Conservation (phyloP, 2,113 vertebrate species). For the Cololabis saira region DNA sequence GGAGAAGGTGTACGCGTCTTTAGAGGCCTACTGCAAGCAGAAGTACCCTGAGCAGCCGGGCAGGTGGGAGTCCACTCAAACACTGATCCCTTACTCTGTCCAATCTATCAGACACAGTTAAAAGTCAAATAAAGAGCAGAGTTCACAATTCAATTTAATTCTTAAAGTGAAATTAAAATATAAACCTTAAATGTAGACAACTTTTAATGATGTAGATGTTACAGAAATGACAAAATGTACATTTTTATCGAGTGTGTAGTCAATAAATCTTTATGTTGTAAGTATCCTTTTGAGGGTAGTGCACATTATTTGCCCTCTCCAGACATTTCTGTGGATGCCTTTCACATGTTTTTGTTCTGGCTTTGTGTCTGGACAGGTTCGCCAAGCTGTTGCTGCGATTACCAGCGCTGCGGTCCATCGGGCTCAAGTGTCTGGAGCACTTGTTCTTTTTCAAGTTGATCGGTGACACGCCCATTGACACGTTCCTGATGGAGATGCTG, state of each 20-base stretch:
- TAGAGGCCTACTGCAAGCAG: slow-evolving; percentile 99
- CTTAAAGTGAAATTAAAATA: too few species aligned
- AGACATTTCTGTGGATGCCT: neutral
- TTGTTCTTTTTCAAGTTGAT: slow-evolving; percentile 99
- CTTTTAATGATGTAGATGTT: too few species aligned
- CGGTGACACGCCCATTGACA: slow-evolving; percentile 98
- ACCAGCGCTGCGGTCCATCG: slow-evolving; percentile 96
- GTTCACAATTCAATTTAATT: too few species aligned
- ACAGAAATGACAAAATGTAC: too few species aligned
- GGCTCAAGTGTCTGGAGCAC: slow-evolving; percentile 98
- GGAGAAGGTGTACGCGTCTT: slow-evolving; percentile 97
- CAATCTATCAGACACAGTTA: too few species aligned
- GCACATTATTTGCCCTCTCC: neutral
- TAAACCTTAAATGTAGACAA: too few species aligned
- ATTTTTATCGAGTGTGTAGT: too few species aligned
- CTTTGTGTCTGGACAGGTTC: slow-evolving; percentile 83
- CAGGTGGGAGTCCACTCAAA: slow-evolving; percentile 78
- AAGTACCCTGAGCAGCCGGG: slow-evolving; percentile 99
- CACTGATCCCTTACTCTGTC: too few species aligned
- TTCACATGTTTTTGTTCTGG: neutral
- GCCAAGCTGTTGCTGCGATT: slow-evolving; percentile 96
- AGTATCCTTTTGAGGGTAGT: too few species aligned
- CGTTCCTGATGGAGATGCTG: slow-evolving; percentile 99
- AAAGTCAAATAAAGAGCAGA: too few species aligned
- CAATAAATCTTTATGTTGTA: neutral